phyloP scores from a whole-genome alignment of 1,140 invertebrate species.

The Protaetia brevitarsis region DNA sequence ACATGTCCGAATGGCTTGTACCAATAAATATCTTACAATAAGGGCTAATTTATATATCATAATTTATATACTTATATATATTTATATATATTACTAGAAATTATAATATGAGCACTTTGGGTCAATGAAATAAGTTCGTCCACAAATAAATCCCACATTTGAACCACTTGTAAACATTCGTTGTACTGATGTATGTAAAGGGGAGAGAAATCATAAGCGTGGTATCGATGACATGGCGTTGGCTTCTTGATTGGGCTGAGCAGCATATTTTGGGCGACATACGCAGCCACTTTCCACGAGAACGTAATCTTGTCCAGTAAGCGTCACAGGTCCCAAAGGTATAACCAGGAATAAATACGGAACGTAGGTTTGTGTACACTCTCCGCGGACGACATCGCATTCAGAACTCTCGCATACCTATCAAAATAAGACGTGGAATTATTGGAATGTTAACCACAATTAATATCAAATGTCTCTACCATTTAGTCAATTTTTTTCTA shows the following conservation, averaged over 20 bases:
- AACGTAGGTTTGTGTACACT: constrained; percentile 88
- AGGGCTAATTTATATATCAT: constrained; percentile 15
- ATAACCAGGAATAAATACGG: constrained; percentile 89
- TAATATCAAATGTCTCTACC: too few species aligned
- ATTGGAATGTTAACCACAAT: too few species aligned
- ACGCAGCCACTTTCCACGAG: constrained; percentile 89
- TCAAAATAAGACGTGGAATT: constrained; percentile 32
- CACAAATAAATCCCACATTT: neutral
- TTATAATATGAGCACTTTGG: constrained; percentile 23
- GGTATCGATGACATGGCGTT: constrained; percentile 44
- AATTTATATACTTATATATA: too few species aligned
- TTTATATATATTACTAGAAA: too few species aligned
- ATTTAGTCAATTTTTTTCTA: neutral
- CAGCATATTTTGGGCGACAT: constrained; percentile 78
- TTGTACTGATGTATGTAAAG: neutral
- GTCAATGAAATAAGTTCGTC: neutral
- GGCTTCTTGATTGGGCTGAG: constrained; percentile 51
- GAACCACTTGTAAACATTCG: constrained; percentile 22
- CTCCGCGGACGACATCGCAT: constrained; percentile 82
- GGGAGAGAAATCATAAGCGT: constrained; percentile 27
- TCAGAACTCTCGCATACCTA: constrained; percentile 58
- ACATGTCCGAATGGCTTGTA: neutral
- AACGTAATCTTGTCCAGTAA: constrained; percentile 89
- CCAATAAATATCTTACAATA: constrained; percentile 20
- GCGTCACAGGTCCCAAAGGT: constrained; percentile 82